These are phyloP conservation scores for Platyscapa corneri DNA, from an alignment of 1,140 invertebrate genomes.

Conservation along the genomic window DNA sequence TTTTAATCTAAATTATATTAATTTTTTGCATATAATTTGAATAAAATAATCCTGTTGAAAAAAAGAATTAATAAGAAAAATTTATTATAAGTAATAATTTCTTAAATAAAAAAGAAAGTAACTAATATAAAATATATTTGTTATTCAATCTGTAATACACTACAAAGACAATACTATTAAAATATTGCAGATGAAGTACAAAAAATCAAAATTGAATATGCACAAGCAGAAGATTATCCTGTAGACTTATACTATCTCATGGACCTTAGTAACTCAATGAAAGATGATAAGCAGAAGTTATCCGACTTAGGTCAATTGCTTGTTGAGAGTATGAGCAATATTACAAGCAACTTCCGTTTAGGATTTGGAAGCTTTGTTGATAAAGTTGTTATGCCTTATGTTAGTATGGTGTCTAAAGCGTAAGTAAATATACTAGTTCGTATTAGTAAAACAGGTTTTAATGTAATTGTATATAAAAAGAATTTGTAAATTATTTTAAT, in stretches of 20 bases:
- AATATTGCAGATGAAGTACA: conserved; percentile 81
- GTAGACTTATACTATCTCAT: conserved; percentile 97
- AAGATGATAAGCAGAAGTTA: conserved; percentile 92
- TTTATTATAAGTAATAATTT: neutral
- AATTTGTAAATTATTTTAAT: neutral
- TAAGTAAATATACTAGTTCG: conserved; percentile 71
- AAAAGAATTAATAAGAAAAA: neutral
- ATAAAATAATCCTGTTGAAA: neutral
- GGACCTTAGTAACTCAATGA: conserved; percentile 97
- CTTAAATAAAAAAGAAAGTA: neutral
- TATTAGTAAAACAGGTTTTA: neutral
- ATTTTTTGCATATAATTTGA: neutral
- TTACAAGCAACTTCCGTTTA: conserved; percentile 95
- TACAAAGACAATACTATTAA: neutral
- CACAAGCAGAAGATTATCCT: conserved; percentile 94
- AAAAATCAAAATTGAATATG: conserved; percentile 83
- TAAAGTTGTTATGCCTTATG: conserved; percentile 98
- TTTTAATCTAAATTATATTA: neutral
- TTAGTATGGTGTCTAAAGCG: conserved; percentile 85
- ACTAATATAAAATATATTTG: neutral
- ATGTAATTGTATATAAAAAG: neutral
- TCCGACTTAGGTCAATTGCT: conserved; percentile 87
- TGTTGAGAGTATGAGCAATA: conserved; percentile 87
- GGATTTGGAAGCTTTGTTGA: conserved; percentile 99
- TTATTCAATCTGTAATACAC: neutral